Base-by-base conservation (phyloP, 2,888 invertebrate species). In the Hirtodrosophila trivittata region DNA sequence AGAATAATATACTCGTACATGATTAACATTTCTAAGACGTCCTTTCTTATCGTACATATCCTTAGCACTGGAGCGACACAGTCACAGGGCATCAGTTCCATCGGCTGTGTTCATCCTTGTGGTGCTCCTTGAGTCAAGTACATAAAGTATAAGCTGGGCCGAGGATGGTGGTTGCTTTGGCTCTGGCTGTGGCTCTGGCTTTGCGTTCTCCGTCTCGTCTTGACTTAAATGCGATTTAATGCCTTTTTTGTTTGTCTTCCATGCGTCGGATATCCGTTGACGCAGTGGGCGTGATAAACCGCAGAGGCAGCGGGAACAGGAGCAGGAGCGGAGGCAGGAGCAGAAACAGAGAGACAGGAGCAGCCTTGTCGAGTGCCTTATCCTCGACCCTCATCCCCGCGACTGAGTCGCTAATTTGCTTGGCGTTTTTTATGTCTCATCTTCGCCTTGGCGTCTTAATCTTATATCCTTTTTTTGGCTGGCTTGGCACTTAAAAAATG, bases 191-290 rank as follows among this genome's bases (percentile, higher is more conserved):
- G 25, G 52, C 10, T 43, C 68, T 59, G 39, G 49, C 28, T 50
- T 57, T 57, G 46, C 35, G 52, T 51, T 18, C 50, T 33, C 54
- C 55, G 46, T 63, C 56, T 37, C 50, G 84, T 55, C 75, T 67
- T 83, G 77, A 75, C 87, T 77, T 84, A 87, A 86, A 88, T 88
- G 81, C 76, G 88, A 88, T 87, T 87, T 87, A 87, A 87, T 88
- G 86, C 75, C 69, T 77, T 88, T 87, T 88, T 86, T 87, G 83
- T 83, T 83, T 83, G 83, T 87, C 78, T 87, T 84, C 73, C 84
- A 77, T 70, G 84, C 87, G 82, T 87, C 87, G 82, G 82, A 83
- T 73, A 76, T 83, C 82, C 82, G 76, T 75, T 64, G 72, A 77
- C 71, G 77, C 86, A 65, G 72, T 84, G 74, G 83, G 85, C 83